phyloP scores from a whole-genome alignment of 2,888 invertebrate species.

The Calameuta pallipes region DNA sequence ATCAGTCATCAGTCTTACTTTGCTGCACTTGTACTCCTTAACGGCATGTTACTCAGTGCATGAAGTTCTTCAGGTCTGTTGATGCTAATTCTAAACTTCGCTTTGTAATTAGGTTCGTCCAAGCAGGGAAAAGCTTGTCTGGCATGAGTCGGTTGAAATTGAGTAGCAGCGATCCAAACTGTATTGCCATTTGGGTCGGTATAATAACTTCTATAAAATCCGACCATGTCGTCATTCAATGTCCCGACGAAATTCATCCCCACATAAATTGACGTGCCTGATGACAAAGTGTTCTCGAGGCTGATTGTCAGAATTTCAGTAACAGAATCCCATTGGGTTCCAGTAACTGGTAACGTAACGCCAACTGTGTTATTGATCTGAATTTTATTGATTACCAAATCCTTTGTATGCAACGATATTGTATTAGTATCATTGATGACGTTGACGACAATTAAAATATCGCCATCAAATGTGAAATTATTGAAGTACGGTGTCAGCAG shows the following conservation, averaged over 20 bases:
- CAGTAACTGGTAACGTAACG: conserved; percentile 19
- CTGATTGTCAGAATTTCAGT: conserved; percentile 68
- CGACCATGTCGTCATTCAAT: conserved; percentile 70
- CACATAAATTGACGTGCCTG: conserved; percentile 66
- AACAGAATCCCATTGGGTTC: conserved; percentile 10
- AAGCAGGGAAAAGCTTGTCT: conserved; percentile 80
- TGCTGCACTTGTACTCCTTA: conserved; percentile 46
- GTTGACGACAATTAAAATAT: conserved; percentile 37
- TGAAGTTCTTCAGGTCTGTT: conserved; percentile 53
- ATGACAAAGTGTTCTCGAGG: conserved; percentile 62
- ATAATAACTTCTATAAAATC: conserved; percentile 75
- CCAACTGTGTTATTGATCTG: background rate
- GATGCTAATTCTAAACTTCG: conserved; percentile 71
- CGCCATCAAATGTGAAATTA: conserved; percentile 49
- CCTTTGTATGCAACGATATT: conserved; percentile 45
- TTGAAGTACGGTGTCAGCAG: conserved; percentile 67
- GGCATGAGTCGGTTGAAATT: conserved; percentile 79
- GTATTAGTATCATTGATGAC: conserved; percentile 28
- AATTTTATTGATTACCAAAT: conserved; percentile 14
- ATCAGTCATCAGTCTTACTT: conserved; percentile 25
- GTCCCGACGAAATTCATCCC: conserved; percentile 70
- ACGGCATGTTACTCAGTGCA: conserved; percentile 49
- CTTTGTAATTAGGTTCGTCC: conserved; percentile 79
- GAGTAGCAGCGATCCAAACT: conserved; percentile 75
- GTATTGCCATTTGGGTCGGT: conserved; percentile 64